Evolutionary conservation across 2,888 invertebrate species (phyloP), one percentile per base, ranked within the genome.

Genomic region (Sminthurinus aureus): DNA sequence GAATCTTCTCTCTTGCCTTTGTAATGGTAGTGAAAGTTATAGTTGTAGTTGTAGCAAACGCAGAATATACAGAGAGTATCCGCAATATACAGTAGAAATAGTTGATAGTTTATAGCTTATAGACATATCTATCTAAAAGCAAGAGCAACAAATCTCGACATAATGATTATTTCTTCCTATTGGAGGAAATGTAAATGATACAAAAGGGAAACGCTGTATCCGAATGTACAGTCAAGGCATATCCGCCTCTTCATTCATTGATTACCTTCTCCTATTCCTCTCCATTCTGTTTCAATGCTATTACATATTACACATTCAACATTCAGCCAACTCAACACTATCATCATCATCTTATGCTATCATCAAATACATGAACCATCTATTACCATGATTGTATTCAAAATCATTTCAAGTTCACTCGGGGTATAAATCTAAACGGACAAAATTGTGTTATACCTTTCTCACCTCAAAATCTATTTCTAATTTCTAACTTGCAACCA

Each of bases 121-220:
- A 67, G 11, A 67, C 67, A 67, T 22, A 67, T 11, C n/a, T 18
- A 52, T 38, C 26, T 24, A 67, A 74, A 52, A 58, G 78, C 71
- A 24, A 78, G 50, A 83, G 83, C 84, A 84, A 87, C 87, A 86
- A 87, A 87, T 86, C 86, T 87, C 85, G 66, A 24, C 78, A 82
- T 87, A 87, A 87, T 86, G 87, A 87, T 87, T 87, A 87, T 87
- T 87, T 87, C 87, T 87, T 87, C 87, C 87, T 87, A 85, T 87
- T 84, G 84, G 84, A 87, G 87, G 87, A 87, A 87, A 87, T 87
- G 87, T 86, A 85, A 87, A 87, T 86, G 86, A 86, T 86, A 84
- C 86, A 86, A 87, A 87, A 86, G 86, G 87, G 86, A 87, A 87
- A 85, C 84, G 85, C 84, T 78, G 67, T 86, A 87, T 87, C 87